Base-by-base conservation (phyloP, 1,140 invertebrate species). In the Chelonus insularis region DNA sequence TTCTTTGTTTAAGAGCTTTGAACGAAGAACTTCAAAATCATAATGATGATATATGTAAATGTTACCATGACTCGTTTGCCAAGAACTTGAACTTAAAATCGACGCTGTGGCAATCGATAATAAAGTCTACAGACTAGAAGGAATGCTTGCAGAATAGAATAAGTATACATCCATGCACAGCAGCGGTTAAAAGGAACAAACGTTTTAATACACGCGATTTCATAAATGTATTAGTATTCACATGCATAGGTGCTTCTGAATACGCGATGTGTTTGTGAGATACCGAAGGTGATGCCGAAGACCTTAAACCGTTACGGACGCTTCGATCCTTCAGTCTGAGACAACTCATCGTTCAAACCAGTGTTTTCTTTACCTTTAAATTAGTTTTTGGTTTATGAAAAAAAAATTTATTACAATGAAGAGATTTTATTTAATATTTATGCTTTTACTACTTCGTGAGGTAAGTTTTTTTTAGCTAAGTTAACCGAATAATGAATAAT, bases 231-330 rank as follows among this genome's bases (percentile, higher is more conserved):
- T 57, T 57, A 25, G 12, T 55, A 21, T 55, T 18, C 14, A 25
- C 34, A 16, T 12, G 34, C 20, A 18, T 4, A 55, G 9, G 18
- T 55, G 18, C 20, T 16, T 39, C 34, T 37, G 52, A 55, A 37
- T 36, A 55, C 7, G 20, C 34, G 3, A 34, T 51, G 29, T 34
- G 48, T 61, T 41, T 16, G 50, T 52, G 14, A 45, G 59, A 52
- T 32, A 55, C 52, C 36, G 25, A 37, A 36, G 52, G 29, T 29
- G n/a, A 43, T 50, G 32, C 39, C 20, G 45, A 48, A 68, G 62
- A 70, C 66, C 57, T 70, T 65, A 55, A 70, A 77, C 75, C 75
- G 74, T 77, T 76, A 76, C 66, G 63, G 63, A 71, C 67, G 69
- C 69, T 71, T 72, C 69, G 67, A 74, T 68, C 34, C 52, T 34